Evolutionary conservation across 2,888 invertebrate species (phyloP).

Genomic region (Azorinus chamasolen): DNA sequence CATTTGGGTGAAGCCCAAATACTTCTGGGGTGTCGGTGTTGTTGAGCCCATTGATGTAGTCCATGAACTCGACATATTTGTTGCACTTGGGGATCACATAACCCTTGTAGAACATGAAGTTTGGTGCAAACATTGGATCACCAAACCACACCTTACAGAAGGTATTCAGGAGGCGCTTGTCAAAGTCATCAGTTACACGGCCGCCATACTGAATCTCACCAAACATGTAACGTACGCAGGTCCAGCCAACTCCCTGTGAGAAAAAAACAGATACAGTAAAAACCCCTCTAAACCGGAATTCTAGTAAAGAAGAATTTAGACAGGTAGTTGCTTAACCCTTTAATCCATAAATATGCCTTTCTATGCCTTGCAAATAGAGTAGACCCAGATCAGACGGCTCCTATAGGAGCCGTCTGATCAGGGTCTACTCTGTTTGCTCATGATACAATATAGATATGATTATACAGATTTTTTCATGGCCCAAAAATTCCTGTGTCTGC

Average conservation of each 20-base stretch:
- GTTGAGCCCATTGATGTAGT: slow-evolving; percentile 84
- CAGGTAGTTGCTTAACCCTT: too few species aligned
- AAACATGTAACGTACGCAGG: slow-evolving; percentile 86
- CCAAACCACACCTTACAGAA: slow-evolving; percentile 86
- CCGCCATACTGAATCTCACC: slow-evolving; percentile 87
- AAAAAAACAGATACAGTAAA: background rate
- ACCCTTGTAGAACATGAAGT: slow-evolving; percentile 85
- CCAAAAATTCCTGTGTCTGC: too few species aligned
- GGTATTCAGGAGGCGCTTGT: slow-evolving; percentile 86
- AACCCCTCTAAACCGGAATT: too few species aligned
- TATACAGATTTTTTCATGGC: too few species aligned
- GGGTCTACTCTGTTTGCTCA: too few species aligned
- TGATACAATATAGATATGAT: too few species aligned
- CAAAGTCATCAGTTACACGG: slow-evolving; percentile 86
- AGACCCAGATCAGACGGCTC: too few species aligned
- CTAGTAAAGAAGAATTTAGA: too few species aligned
- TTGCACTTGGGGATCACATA: slow-evolving; percentile 85
- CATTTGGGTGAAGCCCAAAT: slow-evolving; percentile 86
- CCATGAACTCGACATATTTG: slow-evolving; percentile 83
- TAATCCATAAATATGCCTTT: too few species aligned
- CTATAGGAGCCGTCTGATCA: too few species aligned
- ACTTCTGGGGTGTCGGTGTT: slow-evolving; percentile 85
- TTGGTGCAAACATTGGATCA: slow-evolving; percentile 85
- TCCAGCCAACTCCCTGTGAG: slow-evolving; percentile 86
- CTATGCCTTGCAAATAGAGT: too few species aligned